These are phyloP conservation scores for Drosophila lacteicornis DNA, from an alignment of 1,140 invertebrate genomes.

Conservation along the genomic window DNA sequence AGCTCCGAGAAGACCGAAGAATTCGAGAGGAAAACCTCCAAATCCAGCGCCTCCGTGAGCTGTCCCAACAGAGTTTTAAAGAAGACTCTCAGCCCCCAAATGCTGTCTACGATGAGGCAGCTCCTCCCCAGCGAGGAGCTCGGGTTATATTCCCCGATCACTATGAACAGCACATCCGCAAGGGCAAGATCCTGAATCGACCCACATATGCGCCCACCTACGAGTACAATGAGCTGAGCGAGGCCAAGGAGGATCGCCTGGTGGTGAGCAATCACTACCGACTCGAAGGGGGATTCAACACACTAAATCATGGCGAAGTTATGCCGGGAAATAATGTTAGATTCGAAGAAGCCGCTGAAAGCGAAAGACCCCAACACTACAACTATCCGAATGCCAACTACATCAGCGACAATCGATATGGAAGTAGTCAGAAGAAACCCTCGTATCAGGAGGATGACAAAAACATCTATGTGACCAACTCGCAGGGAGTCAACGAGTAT, in stretches of 20 bases:
- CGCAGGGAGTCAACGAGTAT: slow-evolving; percentile 77
- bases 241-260: slow-evolving; percentile 60
- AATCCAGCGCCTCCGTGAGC: slow-evolving; percentile 10
- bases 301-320: slow-evolving; percentile 64
- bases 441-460: slow-evolving; percentile 62
- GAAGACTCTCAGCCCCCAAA: slow-evolving; percentile 38
- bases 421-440: slow-evolving; percentile 63
- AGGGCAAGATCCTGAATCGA: slow-evolving; percentile 69
- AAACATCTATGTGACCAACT: slow-evolving; percentile 83
- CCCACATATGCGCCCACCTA: slow-evolving; percentile 75
- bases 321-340: slow-evolving; percentile 53
- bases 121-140: slow-evolving; percentile 67
- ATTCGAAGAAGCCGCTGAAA: slow-evolving; percentile 22
- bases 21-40: slow-evolving; percentile 8
- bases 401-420: slow-evolving; percentile 70
- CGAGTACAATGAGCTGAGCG: slow-evolving; percentile 45
- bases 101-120: slow-evolving; percentile 62
- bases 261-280: slow-evolving; percentile 63
- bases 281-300: slow-evolving; percentile 38
- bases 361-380: slow-evolving; percentile 30
- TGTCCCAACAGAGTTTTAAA: slow-evolving; percentile 8
- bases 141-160: slow-evolving; percentile 72
- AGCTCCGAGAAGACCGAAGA: slow-evolving; percentile 17
- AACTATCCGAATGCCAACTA: slow-evolving; percentile 73
- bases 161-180: slow-evolving; percentile 67